These are phyloP conservation scores for Festucalex cinctus DNA, from an alignment of 2,113 vertebrate species.

Conservation along the genomic window DNA sequence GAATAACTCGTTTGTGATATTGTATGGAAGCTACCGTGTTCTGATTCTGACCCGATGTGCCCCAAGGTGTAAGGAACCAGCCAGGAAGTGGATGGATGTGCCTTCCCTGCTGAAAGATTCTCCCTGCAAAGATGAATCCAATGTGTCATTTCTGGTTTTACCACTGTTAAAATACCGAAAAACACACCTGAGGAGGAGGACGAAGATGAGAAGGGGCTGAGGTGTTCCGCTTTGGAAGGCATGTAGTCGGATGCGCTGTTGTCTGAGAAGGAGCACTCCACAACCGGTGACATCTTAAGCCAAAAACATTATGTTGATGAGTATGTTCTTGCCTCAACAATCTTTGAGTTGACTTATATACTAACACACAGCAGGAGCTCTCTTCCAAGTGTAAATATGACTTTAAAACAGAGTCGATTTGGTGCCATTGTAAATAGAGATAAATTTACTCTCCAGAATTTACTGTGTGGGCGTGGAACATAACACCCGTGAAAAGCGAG, in stretches of 20 bases:
- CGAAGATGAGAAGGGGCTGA: slow-evolving; percentile 51
- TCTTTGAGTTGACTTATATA: not conserved
- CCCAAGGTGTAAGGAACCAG: slow-evolving; percentile 28
- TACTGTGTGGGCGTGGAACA: no score
- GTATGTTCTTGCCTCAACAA: not conserved
- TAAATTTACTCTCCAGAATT: no score
- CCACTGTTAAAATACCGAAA: not conserved
- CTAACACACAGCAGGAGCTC: no score
- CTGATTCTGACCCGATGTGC: slow-evolving; percentile 9
- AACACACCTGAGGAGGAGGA: slow-evolving; percentile 42
- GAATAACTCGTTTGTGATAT: no score
- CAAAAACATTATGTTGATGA: not conserved
- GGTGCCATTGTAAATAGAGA: no score
- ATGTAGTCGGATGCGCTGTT: no score
- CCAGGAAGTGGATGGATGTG: slow-evolving; percentile 11
- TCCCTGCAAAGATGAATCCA: slow-evolving; percentile 23
- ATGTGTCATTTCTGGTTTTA: not conserved
- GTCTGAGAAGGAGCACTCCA: slow-evolving; percentile 65
- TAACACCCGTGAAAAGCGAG: no score
- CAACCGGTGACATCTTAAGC: slow-evolving; percentile 70
- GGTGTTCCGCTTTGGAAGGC: slow-evolving; percentile 28
- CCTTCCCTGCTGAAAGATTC: slow-evolving; percentile 30
- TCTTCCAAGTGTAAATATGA: no score
- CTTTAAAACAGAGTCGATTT: no score
- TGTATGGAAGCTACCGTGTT: slow-evolving; percentile 19